Evolutionary conservation across 2,797 vertebrate species (phyloP).

Genomic region (Acanthurus leucopareius): DNA sequence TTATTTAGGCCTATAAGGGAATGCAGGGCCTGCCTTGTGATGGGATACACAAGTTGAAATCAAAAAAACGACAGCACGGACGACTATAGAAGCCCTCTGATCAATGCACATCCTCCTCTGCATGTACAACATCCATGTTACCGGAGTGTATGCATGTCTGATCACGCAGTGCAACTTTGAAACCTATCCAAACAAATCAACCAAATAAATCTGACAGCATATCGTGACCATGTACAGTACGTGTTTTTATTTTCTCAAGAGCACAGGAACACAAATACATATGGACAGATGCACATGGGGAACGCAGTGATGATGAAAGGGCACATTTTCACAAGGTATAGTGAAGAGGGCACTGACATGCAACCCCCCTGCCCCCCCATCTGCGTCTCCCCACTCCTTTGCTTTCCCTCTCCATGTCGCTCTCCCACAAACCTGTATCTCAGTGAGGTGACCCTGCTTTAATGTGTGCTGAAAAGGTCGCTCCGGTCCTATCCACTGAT

Average conservation of each 20-base stretch:
- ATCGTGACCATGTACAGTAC: constrained; percentile 43
- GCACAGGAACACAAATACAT: constrained; percentile 54
- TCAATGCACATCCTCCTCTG: background rate
- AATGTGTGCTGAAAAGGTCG: constrained; percentile 82
- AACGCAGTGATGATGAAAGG: constrained; percentile 68
- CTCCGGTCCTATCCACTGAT: constrained; percentile 72
- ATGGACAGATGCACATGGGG: constrained; percentile 62
- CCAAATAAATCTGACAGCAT: constrained; percentile 33
- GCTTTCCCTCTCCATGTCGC: constrained; percentile 61
- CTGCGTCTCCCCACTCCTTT: constrained; percentile 42
- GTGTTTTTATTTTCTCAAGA: constrained; percentile 19
- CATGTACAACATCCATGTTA: constrained; percentile 11
- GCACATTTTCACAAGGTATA: constrained; percentile 70
- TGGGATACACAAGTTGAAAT: constrained; percentile 48
- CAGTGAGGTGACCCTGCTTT: constrained; percentile 78
- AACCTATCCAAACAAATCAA: constrained; percentile 47
- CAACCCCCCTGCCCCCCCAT: constrained; percentile 25
- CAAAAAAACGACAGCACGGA: constrained; percentile 35
- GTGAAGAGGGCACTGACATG: constrained; percentile 61
- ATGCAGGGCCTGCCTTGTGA: constrained; percentile 23
- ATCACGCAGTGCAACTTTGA: constrained; percentile 25
- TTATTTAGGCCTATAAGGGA: constrained; percentile 56
- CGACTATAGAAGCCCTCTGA: constrained; percentile 3
- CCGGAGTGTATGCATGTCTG: constrained; percentile 8
- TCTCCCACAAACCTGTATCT: constrained; percentile 70